Percentiles rank a stretch among this genome's conserved stretches.
These are phyloP conservation scores for Bergia sp. DNA, from an alignment of 92 coral and sea anemone species.

Conservation along the genomic window DNA sequence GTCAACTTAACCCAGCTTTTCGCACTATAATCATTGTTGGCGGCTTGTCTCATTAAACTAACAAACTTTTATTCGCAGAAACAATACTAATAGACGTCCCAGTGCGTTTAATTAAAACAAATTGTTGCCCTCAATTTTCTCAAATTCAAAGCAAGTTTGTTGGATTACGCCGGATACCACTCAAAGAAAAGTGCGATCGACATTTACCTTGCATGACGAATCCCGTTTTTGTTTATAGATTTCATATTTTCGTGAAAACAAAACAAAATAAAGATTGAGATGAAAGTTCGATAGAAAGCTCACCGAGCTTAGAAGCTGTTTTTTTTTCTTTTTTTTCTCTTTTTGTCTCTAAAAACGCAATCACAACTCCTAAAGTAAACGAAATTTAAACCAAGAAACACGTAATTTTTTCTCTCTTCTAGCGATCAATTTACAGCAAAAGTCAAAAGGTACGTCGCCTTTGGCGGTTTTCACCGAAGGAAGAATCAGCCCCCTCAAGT, in stretches of 20 bases:
- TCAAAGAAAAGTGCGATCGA: neutral
- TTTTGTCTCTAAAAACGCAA: too few relatives aligned
- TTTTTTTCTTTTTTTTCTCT: too few relatives aligned
- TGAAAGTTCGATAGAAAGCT: neutral
- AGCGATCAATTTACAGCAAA: too few relatives aligned
- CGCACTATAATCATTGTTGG: neutral
- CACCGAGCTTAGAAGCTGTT: neutral
- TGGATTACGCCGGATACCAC: neutral
- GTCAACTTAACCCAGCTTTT: neutral
- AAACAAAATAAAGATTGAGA: neutral
- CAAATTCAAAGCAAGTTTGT: neutral
- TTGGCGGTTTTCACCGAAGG: neutral
- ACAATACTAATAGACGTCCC: neutral
- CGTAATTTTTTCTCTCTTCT: too few relatives aligned
- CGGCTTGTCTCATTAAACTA: neutral
- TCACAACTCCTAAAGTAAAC: too few relatives aligned
- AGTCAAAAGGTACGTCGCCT: neutral
- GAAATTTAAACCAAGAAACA: too few relatives aligned
- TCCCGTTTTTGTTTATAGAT: neutral
- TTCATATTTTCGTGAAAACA: too few relatives aligned
- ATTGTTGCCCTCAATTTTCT: neutral
- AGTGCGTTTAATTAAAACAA: constrained; percentile 23
- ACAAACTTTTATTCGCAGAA: neutral
- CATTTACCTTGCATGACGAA: too few relatives aligned
- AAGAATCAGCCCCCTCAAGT: neutral